A percentile compares a stretch with the other conserved stretches of the same genome.
These are phyloP conservation scores for Cylas formicarius DNA, from an alignment of 1,140 invertebrate genomes.

Conservation along the genomic window DNA sequence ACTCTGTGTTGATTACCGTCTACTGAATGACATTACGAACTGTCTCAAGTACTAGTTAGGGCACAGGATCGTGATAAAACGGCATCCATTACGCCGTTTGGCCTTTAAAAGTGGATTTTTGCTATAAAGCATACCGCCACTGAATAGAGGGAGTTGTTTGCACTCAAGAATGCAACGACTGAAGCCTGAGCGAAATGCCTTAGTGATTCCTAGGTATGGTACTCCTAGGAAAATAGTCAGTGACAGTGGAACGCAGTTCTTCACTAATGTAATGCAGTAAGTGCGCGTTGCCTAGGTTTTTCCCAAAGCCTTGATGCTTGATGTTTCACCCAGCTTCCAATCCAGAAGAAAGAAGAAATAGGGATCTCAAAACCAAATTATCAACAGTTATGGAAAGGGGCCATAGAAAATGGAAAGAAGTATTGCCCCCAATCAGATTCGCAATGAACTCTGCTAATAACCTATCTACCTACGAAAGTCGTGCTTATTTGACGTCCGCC, in stretches of 20 bases:
- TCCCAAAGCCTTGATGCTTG: constrained; percentile 36
- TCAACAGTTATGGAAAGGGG: constrained; percentile 2
- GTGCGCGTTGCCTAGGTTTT: constrained; percentile 29
- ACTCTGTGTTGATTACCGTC: no score
- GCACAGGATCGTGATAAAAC: no score
- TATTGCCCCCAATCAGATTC: constrained; percentile 36
- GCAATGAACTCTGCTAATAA: constrained; percentile 41
- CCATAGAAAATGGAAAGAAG: constrained; percentile 28
- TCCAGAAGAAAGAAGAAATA: constrained; percentile 37
- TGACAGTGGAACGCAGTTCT: constrained; percentile 18
- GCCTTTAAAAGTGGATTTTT: constrained; percentile 16
- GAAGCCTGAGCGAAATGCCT: constrained; percentile 20
- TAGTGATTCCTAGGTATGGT: constrained; percentile 21
- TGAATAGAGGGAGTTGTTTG: constrained; percentile 23
- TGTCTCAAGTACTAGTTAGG: no score
- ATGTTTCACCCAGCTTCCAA: constrained; percentile 26
- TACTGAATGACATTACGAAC: no score
- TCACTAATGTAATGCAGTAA: constrained; percentile 36
- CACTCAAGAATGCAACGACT: constrained; percentile 24
- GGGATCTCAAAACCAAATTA: constrained; percentile 17
- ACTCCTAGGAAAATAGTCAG: constrained; percentile 8
- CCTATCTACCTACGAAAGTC: constrained; percentile 7
- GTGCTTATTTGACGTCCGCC: constrained; percentile 17
- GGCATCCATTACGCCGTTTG: no score
- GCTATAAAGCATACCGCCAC: constrained; percentile 22